Percentiles rank a stretch among this genome's conserved stretches.
Conservation (phyloP, 2,888 invertebrate species). For the Drosophila peninsularis region DNA sequence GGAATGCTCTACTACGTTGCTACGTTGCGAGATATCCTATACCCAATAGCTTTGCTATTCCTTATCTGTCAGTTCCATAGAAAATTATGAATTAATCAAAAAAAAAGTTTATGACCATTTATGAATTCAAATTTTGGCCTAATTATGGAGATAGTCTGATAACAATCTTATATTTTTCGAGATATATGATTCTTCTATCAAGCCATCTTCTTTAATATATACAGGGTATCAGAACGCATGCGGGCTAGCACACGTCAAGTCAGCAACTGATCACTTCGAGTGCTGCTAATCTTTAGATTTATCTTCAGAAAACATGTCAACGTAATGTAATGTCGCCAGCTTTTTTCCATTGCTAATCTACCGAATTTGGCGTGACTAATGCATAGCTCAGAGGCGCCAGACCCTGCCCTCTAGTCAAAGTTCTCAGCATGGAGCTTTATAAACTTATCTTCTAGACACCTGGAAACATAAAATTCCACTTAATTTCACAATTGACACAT, state of each 20-base stretch:
- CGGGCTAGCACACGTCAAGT: slow-evolving; percentile 9
- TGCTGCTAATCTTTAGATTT: slow-evolving; percentile 23
- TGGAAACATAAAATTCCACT: slow-evolving; percentile 11
- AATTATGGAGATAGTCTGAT: neutral
- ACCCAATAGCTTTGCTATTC: neutral
- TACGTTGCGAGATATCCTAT: neutral
- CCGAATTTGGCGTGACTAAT: slow-evolving; percentile 40
- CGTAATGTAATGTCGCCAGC: slow-evolving; percentile 6
- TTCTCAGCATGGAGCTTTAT: neutral
- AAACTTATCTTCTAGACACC: slow-evolving; percentile 38
- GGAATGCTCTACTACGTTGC: neutral
- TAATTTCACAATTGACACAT: slow-evolving; percentile 47
- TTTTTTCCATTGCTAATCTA: slow-evolving; percentile 24
- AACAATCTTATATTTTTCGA: neutral
- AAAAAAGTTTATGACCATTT: neutral
- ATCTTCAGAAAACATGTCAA: slow-evolving; percentile 5
- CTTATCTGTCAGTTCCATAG: neutral
- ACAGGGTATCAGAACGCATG: neutral
- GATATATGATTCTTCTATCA: neutral
- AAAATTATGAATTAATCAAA: neutral
- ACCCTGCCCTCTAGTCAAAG: slow-evolving; percentile 14
- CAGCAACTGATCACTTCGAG: slow-evolving; percentile 13
- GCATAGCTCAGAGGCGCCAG: neutral
- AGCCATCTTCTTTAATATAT: neutral
- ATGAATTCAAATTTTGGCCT: neutral